Evolutionary conservation across 2,888 invertebrate species (phyloP).

Genomic region (Acleris emargana): DNA sequence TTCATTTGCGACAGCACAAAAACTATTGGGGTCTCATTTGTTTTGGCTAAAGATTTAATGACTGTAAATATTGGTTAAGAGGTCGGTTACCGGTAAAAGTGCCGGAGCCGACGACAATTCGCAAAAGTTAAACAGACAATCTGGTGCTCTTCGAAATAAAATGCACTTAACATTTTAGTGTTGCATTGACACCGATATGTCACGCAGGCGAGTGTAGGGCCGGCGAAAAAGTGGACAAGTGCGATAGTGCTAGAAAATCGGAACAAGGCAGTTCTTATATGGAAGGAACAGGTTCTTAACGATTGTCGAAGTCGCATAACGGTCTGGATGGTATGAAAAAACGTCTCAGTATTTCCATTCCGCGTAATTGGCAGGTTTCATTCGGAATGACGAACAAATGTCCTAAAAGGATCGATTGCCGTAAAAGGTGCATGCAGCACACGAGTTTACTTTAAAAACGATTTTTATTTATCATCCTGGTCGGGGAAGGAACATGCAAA

Average conservation of each 20-base stretch:
- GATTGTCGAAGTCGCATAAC: conserved; percentile 77
- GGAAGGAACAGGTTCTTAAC: conserved; percentile 69
- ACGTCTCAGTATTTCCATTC: conserved; percentile 63
- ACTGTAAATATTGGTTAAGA: conserved; percentile 72
- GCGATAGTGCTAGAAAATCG: conserved; percentile 77
- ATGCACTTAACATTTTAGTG: conserved; percentile 75
- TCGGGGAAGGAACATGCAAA: conserved; percentile 40
- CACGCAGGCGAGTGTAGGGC: conserved; percentile 56
- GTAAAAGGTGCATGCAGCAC: conserved; percentile 58
- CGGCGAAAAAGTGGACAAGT: conserved; percentile 66
- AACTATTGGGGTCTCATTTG: conserved; percentile 53
- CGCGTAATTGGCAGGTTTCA: conserved; percentile 73
- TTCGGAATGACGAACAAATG: conserved; percentile 72
- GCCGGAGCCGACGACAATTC: conserved; percentile 49
- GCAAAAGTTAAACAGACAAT: conserved; percentile 54
- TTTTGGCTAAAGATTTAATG: conserved; percentile 59
- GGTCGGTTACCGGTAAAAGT: conserved; percentile 73
- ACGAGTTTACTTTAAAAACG: conserved; percentile 64
- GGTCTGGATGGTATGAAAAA: conserved; percentile 65
- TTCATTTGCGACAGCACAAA: conserved; percentile 45
- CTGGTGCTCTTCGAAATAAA: conserved; percentile 61
- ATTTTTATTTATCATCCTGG: conserved; percentile 54
- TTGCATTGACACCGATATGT: conserved; percentile 78
- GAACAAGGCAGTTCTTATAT: conserved; percentile 65
- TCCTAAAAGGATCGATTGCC: conserved; percentile 69